Conservation (phyloP, 2,113 vertebrate genomes). For the Elaphurus davidianus region DNA sequence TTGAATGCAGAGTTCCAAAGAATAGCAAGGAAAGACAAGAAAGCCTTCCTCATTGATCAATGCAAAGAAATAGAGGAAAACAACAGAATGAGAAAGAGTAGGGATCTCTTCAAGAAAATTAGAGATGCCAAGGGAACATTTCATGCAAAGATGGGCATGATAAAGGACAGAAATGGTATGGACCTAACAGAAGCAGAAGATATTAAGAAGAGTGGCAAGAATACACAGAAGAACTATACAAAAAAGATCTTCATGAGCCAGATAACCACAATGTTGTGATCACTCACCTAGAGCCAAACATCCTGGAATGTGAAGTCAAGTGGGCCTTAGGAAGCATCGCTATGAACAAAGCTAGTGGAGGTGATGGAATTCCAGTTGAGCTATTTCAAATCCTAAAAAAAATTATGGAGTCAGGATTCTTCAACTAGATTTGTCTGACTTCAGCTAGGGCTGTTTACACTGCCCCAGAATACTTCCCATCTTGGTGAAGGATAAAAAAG, state of each 20-base stretch:
- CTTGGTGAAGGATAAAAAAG: not conserved
- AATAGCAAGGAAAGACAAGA: not conserved
- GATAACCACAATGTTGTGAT: not conserved
- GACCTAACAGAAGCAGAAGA: not conserved
- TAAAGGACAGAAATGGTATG: not conserved
- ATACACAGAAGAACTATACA: not conserved
- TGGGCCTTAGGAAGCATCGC: not conserved
- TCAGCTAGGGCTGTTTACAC: not conserved
- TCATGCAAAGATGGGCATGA: not conserved
- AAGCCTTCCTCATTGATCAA: not conserved
- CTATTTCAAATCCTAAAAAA: not conserved
- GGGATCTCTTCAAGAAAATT: not conserved
- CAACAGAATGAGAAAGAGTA: not conserved
- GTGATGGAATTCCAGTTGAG: not conserved
- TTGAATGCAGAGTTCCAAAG: not conserved
- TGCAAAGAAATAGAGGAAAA: not conserved
- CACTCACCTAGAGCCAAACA: not conserved
- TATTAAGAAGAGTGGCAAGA: not conserved
- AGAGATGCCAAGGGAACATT: not conserved
- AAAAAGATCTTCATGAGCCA: not conserved
- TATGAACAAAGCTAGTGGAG: not conserved
- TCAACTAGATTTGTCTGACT: not conserved
- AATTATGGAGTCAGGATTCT: not conserved
- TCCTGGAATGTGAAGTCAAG: not conserved
- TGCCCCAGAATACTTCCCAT: not conserved